Percentiles rank a stretch among this genome's conserved stretches.
These are phyloP conservation scores for Mimas tiliae DNA, from an alignment of 2,888 invertebrate genomes.

Conservation along the genomic window DNA sequence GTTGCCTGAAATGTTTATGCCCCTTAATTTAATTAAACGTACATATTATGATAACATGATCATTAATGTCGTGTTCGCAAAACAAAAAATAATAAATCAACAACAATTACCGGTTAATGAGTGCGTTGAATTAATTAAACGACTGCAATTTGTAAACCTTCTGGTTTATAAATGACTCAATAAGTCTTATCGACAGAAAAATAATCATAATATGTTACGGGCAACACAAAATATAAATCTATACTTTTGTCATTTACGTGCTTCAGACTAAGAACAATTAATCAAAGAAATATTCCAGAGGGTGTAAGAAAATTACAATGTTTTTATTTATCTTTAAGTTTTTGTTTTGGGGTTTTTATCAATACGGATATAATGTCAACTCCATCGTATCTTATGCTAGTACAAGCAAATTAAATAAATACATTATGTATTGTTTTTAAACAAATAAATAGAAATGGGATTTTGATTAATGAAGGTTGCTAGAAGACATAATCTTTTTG, in stretches of 20 bases:
- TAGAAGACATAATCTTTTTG: too few relatives aligned
- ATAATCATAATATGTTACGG: background rate
- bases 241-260: too few relatives aligned
- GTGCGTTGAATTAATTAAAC: background rate
- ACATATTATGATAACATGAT: background rate
- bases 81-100: background rate
- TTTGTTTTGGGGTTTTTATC: too few relatives aligned
- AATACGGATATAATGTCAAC: too few relatives aligned
- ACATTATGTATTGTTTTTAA: too few relatives aligned
- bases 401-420: background rate
- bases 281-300: background rate
- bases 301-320: background rate
- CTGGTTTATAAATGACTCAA: background rate
- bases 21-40: too few relatives aligned
- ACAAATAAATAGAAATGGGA: too few relatives aligned
- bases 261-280: background rate
- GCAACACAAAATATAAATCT: too few relatives aligned
- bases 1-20: too few relatives aligned
- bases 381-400: too few relatives aligned
- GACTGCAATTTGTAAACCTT: background rate
- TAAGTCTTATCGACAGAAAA: background rate
- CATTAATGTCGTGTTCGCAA: background rate
- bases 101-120: background rate
- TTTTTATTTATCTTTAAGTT: background rate
- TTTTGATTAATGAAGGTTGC: too few relatives aligned